Evolutionary conservation across 2,888 invertebrate species (phyloP), one percentile per base, ranked within the genome.

Genomic region (Dorcus parallelipipedus): DNA sequence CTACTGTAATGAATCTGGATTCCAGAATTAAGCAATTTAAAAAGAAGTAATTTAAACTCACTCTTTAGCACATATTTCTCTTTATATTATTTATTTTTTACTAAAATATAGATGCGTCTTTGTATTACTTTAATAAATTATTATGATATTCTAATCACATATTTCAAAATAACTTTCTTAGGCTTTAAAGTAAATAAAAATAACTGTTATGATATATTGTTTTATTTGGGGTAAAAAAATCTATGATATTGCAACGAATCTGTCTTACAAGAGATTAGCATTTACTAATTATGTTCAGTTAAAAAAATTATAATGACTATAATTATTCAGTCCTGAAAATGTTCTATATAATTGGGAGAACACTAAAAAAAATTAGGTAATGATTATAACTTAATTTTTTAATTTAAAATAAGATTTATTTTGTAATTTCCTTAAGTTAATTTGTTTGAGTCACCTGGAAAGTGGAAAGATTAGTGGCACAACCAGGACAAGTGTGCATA

Each of bases 401-500:
- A 5, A 33, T 6, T 33, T 33, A 33, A 33, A 33, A 33, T 33
- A 33, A 33, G 26, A 33, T 33, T 33, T 33, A 33, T 33, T 33
- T 5, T 33, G 7, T 33, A 33, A 33, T 33, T 33, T 33, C 26
- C 3, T 33, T 20, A 10, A 10, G 17, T 45, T 45, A 45, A 45
- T 43, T 47, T 26, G 52, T 48, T 23, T 43, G 50, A 9, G 45
- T 49, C 4, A 73, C 64, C 66, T 80, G 78, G 68, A 81, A 83
- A 20, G 80, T 80, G 52, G 78, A 72, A 48, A 80, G 77, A 76
- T 83, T 86, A 2, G 90, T 87, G n/a, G 94, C 88, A 80, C 99
- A 99, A 45, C 95, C 97, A 10, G 98, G 97, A 77, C 99, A 99
- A 41, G 93, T 92, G 78, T 99, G 98, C 54, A 99, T 81, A 0